These are phyloP conservation scores for Manis crassicaudata DNA, from an alignment of 2,797 vertebrate species.

Conservation along the genomic window DNA sequence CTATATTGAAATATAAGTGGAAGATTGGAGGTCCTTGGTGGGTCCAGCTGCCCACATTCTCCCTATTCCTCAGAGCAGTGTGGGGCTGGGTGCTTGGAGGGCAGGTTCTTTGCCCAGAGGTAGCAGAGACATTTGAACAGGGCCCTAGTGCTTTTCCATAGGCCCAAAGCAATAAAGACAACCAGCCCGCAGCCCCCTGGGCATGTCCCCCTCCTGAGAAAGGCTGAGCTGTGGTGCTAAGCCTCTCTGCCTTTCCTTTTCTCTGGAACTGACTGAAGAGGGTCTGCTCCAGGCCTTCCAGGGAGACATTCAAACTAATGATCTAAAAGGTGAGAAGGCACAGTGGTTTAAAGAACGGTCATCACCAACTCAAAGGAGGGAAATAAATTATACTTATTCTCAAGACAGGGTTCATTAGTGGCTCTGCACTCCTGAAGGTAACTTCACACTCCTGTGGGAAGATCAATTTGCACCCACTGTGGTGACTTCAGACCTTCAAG, in stretches of 20 bases:
- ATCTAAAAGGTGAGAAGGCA: conserved; percentile 74
- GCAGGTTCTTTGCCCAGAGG: neutral
- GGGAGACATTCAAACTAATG: neutral
- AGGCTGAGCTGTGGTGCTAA: neutral
- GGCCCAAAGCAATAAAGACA: neutral
- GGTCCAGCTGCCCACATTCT: neutral
- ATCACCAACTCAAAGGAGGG: conserved; percentile 21
- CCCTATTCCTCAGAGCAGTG: neutral
- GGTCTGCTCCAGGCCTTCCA: neutral
- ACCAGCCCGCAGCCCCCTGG: no score
- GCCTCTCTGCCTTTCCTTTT: no score
- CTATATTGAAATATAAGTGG: neutral
- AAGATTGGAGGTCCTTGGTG: neutral
- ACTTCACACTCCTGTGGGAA: conserved; percentile 52
- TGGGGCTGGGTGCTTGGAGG: neutral
- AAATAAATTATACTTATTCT: conserved; percentile 51
- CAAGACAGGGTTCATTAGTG: conserved; percentile 31
- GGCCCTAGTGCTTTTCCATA: neutral
- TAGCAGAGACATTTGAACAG: neutral
- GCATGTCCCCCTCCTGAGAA: neutral
- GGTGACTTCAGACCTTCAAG: conserved; percentile 31
- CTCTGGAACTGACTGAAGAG: neutral
- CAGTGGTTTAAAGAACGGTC: conserved; percentile 36
- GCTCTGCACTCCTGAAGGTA: neutral
- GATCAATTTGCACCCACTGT: conserved; percentile 34